A percentile compares a stretch with the other conserved stretches of the same genome.
Conservation (phyloP, 2,113 vertebrate genomes). For the Scophthalmus maximus region DNA sequence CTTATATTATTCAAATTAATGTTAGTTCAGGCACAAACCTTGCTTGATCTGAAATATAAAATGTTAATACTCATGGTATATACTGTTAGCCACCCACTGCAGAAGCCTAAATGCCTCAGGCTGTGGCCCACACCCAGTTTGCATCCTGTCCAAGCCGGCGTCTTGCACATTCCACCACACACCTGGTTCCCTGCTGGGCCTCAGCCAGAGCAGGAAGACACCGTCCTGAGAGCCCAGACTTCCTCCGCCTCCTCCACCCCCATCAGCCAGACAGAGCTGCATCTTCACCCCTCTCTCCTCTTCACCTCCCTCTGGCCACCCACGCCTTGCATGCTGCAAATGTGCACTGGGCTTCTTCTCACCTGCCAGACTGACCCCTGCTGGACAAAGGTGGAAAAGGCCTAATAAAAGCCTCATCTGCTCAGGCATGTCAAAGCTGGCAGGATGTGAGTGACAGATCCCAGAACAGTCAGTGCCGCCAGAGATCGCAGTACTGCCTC, state of each 20-base stretch:
- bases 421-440: slow-evolving; percentile 10
- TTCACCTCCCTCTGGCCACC: background rate
- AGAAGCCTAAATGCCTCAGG: background rate
- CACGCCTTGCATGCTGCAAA: slow-evolving; percentile 2
- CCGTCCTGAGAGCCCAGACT: slow-evolving; percentile 4
- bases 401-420: background rate
- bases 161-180: slow-evolving; percentile 55
- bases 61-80: background rate
- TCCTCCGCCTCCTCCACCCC: slow-evolving; percentile 23
- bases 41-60: too few relatives aligned
- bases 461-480: slow-evolving; percentile 7
- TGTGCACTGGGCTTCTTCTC: slow-evolving; percentile 1
- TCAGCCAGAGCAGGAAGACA: slow-evolving; percentile 38
- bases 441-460: slow-evolving; percentile 37
- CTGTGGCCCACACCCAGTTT: slow-evolving; percentile 39
- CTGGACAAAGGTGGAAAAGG: slow-evolving; percentile 38
- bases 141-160: slow-evolving; percentile 40
- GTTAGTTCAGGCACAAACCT: too few relatives aligned
- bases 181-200: slow-evolving; percentile 30
- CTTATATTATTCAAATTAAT: background rate
- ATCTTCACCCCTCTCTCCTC: slow-evolving; percentile 20
- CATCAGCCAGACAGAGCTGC: slow-evolving; percentile 22
- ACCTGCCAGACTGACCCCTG: slow-evolving; percentile 53
- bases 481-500: background rate
- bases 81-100: background rate